phyloP scores from a whole-genome alignment of 2,113 vertebrate species.

The Carlito syrichta region DNA sequence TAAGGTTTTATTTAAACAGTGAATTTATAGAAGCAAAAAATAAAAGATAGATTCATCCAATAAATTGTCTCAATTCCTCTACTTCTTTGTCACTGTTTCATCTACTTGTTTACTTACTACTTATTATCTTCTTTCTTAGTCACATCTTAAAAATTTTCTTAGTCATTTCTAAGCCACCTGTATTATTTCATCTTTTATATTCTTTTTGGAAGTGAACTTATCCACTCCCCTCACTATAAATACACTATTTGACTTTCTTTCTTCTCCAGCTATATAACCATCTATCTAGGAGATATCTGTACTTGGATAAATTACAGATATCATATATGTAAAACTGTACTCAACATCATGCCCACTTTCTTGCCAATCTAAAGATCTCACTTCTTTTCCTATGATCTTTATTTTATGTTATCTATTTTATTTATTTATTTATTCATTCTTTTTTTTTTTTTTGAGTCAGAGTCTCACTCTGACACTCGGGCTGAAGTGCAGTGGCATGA shows the following conservation, averaged over 20 bases:
- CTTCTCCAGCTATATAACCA: not conserved
- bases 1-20: not conserved
- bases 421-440: too few species aligned
- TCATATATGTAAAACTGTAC: not conserved
- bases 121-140: not conserved
- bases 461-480: too few species aligned
- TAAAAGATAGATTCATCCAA: not conserved
- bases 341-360: not conserved
- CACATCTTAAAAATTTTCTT: too few species aligned
- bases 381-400: not conserved
- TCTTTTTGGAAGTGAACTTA: not conserved
- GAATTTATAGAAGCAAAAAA: not conserved
- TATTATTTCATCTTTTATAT: not conserved
- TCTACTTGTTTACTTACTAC: not conserved
- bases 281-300: not conserved
- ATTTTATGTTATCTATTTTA: too few species aligned
- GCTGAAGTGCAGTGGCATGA: too few species aligned
- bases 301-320: not conserved
- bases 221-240: not conserved
- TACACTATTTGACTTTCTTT: not conserved
- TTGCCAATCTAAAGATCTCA: not conserved
- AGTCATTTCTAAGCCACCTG: not conserved
- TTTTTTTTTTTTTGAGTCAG: too few species aligned
- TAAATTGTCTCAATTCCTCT: not conserved
- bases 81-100: not conserved